Evolutionary conservation across 2,113 vertebrate species (phyloP).

Genomic region (Thymallus thymallus): DNA sequence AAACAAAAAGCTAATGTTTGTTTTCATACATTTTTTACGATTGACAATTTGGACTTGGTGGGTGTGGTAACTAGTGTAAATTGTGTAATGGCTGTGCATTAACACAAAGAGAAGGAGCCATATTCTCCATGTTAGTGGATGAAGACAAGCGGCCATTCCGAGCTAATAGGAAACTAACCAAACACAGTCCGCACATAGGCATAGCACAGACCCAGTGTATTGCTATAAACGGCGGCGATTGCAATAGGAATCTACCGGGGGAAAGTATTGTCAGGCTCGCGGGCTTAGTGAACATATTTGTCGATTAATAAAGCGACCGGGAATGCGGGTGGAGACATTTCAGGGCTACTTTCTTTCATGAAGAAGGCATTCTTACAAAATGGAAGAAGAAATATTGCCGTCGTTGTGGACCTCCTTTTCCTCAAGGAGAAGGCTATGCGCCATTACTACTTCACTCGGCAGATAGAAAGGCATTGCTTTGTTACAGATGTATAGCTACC

Average conservation of each 20-base stretch:
- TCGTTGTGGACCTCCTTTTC: slow-evolving; percentile 85
- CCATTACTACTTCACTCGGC: slow-evolving; percentile 73
- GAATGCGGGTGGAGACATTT: slow-evolving; percentile 79
- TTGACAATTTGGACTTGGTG: too few species aligned
- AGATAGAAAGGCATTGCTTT: slow-evolving; percentile 38
- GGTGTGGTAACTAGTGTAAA: too few species aligned
- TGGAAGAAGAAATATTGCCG: slow-evolving; percentile 87
- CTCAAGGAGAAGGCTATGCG: slow-evolving; percentile 75
- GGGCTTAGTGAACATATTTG: slow-evolving; percentile 58
- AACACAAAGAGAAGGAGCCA: slow-evolving; percentile 95
- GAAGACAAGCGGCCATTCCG: slow-evolving; percentile 94
- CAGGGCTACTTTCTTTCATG: slow-evolving; percentile 86
- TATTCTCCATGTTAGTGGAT: slow-evolving; percentile 87
- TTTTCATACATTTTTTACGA: too few species aligned
- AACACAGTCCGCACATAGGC: slow-evolving; percentile 76
- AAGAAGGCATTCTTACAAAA: slow-evolving; percentile 84
- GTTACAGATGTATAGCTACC: slow-evolving; percentile 34
- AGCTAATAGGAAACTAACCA: slow-evolving; percentile 75
- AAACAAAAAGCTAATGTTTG: too few species aligned
- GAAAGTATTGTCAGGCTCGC: slow-evolving; percentile 67
- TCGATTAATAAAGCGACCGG: slow-evolving; percentile 69
- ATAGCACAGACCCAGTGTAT: slow-evolving; percentile 75
- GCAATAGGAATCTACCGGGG: slow-evolving; percentile 74
- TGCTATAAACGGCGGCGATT: slow-evolving; percentile 74
- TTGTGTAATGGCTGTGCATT: slow-evolving; percentile 74